Evolutionary conservation across 1,140 invertebrate genomes (phyloP).

Genomic region (Bombus impatiens): DNA sequence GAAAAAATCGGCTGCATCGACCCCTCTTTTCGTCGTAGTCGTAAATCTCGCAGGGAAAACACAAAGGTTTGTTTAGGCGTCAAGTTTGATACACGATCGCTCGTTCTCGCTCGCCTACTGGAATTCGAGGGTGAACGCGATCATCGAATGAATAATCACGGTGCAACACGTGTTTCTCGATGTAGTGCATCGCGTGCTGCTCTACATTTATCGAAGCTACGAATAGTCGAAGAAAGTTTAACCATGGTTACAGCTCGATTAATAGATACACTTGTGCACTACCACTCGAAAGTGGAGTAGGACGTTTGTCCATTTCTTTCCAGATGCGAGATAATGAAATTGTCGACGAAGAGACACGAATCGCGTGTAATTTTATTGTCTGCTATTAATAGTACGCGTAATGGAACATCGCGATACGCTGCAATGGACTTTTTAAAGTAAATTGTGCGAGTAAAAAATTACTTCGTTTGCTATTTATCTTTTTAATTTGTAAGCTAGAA

Average conservation of each 20-base stretch:
- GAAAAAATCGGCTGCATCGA: constrained; percentile 16
- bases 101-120: neutral
- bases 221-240: neutral
- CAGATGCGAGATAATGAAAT: too few relatives aligned
- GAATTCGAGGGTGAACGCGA: constrained; percentile 13
- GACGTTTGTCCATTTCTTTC: neutral
- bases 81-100: constrained; percentile 24
- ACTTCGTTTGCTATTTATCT: too few relatives aligned
- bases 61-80: constrained; percentile 52
- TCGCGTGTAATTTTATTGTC: too few relatives aligned
- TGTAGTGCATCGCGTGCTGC: neutral
- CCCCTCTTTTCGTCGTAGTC: constrained; percentile 38
- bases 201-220: neutral
- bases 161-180: neutral
- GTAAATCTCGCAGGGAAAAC: constrained; percentile 51
- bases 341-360: too few relatives aligned
- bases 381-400: neutral
- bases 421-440: rapidly evolving
- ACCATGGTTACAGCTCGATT: neutral
- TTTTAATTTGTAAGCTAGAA: too few relatives aligned
- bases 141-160: constrained; percentile 12
- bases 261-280: neutral
- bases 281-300: neutral
- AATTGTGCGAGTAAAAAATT: too few relatives aligned
- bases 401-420: neutral